Evolutionary conservation across 2,888 invertebrate genomes (phyloP).

Genomic region (Hemistola chrysoprasaria): DNA sequence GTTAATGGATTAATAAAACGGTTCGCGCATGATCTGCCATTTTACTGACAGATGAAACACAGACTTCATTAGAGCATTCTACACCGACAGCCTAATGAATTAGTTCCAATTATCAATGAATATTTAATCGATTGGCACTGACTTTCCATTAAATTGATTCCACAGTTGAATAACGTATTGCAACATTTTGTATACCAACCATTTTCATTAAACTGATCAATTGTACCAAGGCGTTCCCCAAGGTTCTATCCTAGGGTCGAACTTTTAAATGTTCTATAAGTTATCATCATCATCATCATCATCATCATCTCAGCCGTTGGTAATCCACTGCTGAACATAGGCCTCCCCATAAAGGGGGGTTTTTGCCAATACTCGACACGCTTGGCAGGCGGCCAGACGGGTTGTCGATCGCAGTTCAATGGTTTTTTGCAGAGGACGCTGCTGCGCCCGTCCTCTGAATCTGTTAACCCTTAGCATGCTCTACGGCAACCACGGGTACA

Average conservation of each 20-base stretch:
- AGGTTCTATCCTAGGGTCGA: slow-evolving; percentile 26
- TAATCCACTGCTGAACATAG: too few relatives aligned
- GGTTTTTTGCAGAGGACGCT: too few relatives aligned
- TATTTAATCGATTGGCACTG: slow-evolving; percentile 5
- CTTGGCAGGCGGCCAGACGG: too few relatives aligned
- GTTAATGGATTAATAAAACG: slow-evolving; percentile 24
- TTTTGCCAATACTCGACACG: too few relatives aligned
- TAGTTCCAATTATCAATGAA: slow-evolving; percentile 12
- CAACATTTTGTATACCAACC: neutral
- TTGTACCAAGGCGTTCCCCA: slow-evolving; percentile 18
- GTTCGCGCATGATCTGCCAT: slow-evolving; percentile 19
- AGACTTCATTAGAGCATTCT: slow-evolving; percentile 21
- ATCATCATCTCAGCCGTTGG: too few relatives aligned
- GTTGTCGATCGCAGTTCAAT: too few relatives aligned
- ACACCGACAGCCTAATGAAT: slow-evolving; percentile 15
- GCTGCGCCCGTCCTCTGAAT: too few relatives aligned
- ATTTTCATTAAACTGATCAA: slow-evolving; percentile 1
- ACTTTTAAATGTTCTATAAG: too few relatives aligned
- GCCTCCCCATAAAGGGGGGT: too few relatives aligned
- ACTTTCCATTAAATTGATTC: slow-evolving; percentile 6
- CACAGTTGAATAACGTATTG: slow-evolving; percentile 1
- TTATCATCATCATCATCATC: too few relatives aligned
- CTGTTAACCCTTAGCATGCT: too few relatives aligned
- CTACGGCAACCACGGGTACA: too few relatives aligned
- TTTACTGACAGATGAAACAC: slow-evolving; percentile 14